Base-by-base conservation (phyloP, 2,888 invertebrate species). In the Macrosoma leucophasiata region DNA sequence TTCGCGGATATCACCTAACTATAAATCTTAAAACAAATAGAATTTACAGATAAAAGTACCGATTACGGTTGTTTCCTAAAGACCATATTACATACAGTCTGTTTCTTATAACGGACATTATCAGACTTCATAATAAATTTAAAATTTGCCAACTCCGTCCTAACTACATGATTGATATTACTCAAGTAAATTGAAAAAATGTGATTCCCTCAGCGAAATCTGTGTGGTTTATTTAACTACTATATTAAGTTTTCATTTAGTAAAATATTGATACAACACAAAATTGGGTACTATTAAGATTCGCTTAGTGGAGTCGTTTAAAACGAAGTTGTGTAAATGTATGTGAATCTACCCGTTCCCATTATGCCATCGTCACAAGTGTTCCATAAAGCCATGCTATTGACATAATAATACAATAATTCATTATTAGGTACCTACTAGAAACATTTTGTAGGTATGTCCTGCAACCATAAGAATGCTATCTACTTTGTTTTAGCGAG, bases 81-180 rank as follows among this genome's bases (percentile, higher is more conserved):
- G 72, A 70, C 72, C 70, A 62, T 71, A 74, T 76, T 70, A 69
- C 55, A 74, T 76, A 74, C 62, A 66, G 74, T 59, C 61, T 58
- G 60, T 61, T 57, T 53, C 48, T 57, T 55, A 53, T 67, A 62
- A 67, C 68, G 73, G 73, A 72, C 71, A 62, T 64, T 62, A 58
- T 74, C 78, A 74, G 75, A 74, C 73, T 77, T 72, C 61, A 66
- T 62, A 65, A 69, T 67, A 55, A 67, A 63, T 70, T 71, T 66
- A 64, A 70, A 69, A 64, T 62, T 69, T 69, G 62, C 68, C 68
- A 69, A 69, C 72, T 70, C 65, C 67, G 60, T 69, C 76, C 75
- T 78, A 79, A 67, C 78, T 79, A 78, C 69, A 53, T 70, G 59
- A 69, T 66, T 71, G 66, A 72, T 74, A 71, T 72, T 68, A 69